Conservation (phyloP, 2,888 invertebrate genomes). For the Heteropelma amictum region DNA sequence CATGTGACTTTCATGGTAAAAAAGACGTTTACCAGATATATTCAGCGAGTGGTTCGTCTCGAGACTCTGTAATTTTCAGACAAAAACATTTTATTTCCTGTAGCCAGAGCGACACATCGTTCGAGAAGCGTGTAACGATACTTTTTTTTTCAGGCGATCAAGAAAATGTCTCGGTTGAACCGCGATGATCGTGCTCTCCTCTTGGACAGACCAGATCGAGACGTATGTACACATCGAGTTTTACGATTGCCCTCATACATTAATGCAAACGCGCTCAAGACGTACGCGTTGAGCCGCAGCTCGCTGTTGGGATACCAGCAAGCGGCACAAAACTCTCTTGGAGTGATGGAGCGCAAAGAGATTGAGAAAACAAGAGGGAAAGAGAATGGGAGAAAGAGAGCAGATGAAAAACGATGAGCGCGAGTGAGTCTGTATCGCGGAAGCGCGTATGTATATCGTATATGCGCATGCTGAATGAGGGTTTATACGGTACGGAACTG, state of each 20-base stretch:
- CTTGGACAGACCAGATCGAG: conserved; percentile 67
- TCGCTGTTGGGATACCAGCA: neutral
- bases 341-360: conserved; percentile 16
- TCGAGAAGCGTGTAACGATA: conserved; percentile 1
- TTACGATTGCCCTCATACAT: conserved; percentile 77
- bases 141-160: conserved; percentile 33
- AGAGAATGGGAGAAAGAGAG: conserved; percentile 1
- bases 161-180: neutral
- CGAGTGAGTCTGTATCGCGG: conserved; percentile 31
- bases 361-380: conserved; percentile 25
- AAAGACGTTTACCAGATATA: too few relatives aligned
- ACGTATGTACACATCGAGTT: conserved; percentile 76
- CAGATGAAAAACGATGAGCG: conserved; percentile 42
- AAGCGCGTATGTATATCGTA: conserved; percentile 11
- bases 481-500: conserved; percentile 11
- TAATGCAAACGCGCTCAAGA: conserved; percentile 72
- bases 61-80: too few relatives aligned
- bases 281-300: conserved; percentile 31
- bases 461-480: too few relatives aligned
- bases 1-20: too few relatives aligned
- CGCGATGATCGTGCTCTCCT: neutral
- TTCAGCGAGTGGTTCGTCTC: too few relatives aligned
- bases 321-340: conserved; percentile 28
- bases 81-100: too few relatives aligned
- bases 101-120: conserved; percentile 4